Evolutionary conservation across 2,797 vertebrate genomes (phyloP), one percentile per base, ranked within the genome.

Genomic region (Muscicapa comitata): DNA sequence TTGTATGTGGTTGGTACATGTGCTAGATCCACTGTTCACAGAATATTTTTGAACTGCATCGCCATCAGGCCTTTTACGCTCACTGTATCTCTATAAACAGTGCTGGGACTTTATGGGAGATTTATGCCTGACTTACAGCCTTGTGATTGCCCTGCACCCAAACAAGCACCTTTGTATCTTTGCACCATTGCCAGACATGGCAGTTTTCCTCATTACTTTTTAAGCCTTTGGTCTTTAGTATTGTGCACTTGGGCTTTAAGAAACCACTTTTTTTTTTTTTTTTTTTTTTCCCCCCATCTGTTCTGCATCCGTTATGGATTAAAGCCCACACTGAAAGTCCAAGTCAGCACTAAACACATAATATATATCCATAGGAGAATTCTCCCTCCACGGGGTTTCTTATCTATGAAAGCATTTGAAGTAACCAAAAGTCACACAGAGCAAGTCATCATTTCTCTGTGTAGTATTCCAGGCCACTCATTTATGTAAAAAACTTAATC

Each of bases 1-100:
- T 3, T 61, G 1, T 58, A 3, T 1, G 0, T 38, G 20, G 9
- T 29, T 63, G 28, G 10, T 37, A 31, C 18, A 47, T 1, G 3
- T 35, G 5, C 8, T 58, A 20, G 50, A 86, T 58, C 17, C 42
- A 28, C 11, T 31, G 17, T 15, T 19, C 37, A 15, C 14, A 35
- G 35, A 29, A 7, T 5, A 68, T 47, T 83, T 83, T 73, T 75
- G n/a, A 62, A 14, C 31, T 42, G 6, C 5, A 13, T 70, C 21
- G 31, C 20, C 8, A 6, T 71, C 17, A 59, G 29, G 40, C 3
- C 8, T 42, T 25, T 38, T 66, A 0, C 31, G 12, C 15, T 72
- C 21, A 6, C 24, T 74, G 11, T 43, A 17, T 77, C 50, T 79
- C 35, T 50, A 0, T 21, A 59, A 80, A 26, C 1, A 15, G 10